Evolutionary conservation across 2,888 invertebrate genomes (phyloP).

Genomic region (Sceliomorpha sp.): DNA sequence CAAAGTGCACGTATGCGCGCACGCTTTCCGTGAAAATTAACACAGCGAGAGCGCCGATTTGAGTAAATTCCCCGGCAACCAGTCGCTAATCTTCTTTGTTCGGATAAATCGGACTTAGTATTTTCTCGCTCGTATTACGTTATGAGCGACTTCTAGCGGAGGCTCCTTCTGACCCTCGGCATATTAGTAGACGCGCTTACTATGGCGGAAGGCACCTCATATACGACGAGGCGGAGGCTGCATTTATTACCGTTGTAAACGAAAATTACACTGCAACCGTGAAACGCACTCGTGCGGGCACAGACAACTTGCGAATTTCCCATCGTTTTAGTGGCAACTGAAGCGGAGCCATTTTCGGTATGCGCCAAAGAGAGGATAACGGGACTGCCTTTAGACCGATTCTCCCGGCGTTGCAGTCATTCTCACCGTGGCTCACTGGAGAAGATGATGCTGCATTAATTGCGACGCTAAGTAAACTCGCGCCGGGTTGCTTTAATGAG

Average conservation of each 20-base stretch:
- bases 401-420: conserved; percentile 32
- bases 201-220: conserved; percentile 64
- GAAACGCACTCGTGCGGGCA: conserved; percentile 46
- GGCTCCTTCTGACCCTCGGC: conserved; percentile 26
- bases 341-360: conserved; percentile 72
- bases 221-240: conserved; percentile 60
- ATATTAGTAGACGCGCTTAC: conserved; percentile 22
- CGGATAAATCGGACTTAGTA: conserved; percentile 24
- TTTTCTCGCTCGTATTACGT: conserved; percentile 19
- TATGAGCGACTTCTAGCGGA: conserved; percentile 15
- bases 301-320: conserved; percentile 66
- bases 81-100: conserved; percentile 24
- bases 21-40: conserved; percentile 9
- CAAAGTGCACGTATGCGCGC: too few species aligned
- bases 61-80: conserved; percentile 1
- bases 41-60: not conserved
- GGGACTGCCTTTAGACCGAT: conserved; percentile 52
- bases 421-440: conserved; percentile 35
- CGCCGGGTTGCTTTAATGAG: conserved; percentile 45
- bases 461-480: conserved; percentile 38
- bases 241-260: conserved; percentile 75
- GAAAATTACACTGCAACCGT: conserved; percentile 72
- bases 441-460: conserved; percentile 51
- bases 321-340: conserved; percentile 72
- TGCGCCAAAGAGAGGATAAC: conserved; percentile 58